These are phyloP conservation scores for Enoplolaimus lenunculus DNA, from an alignment of 2,888 invertebrate species.

Conservation along the genomic window DNA sequence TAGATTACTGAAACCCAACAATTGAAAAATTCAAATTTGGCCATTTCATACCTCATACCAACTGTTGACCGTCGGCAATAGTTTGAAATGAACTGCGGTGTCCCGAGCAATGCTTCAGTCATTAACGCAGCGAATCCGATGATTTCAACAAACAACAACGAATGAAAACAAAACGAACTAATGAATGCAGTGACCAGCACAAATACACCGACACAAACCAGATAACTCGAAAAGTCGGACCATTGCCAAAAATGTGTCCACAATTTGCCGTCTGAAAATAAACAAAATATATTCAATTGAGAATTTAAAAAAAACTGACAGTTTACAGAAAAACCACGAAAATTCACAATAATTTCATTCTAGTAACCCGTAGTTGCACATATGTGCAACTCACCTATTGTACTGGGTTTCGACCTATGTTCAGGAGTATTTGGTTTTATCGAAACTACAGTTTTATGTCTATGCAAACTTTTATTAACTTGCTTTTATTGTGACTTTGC, in stretches of 20 bases:
- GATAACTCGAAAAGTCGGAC: constrained; percentile 92
- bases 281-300: neutral
- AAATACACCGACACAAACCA: constrained; percentile 79
- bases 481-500: too few relatives aligned
- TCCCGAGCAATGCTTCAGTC: constrained; percentile 87
- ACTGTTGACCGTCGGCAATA: constrained; percentile 62
- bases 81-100: constrained; percentile 70
- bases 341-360: too few relatives aligned
- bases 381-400: too few relatives aligned
- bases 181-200: constrained; percentile 64
- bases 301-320: too few relatives aligned
- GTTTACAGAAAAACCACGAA: too few relatives aligned
- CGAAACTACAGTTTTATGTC: too few relatives aligned
- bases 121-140: constrained; percentile 87
- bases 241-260: constrained; percentile 89
- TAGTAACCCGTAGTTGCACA: too few relatives aligned
- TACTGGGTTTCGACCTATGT: too few relatives aligned
- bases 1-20: too few relatives aligned
- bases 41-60: constrained; percentile 73
- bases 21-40: too few relatives aligned
- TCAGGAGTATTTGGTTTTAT: too few relatives aligned
- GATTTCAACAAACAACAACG: constrained; percentile 65
- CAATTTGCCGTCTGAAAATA: constrained; percentile 64
- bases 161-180: constrained; percentile 66
- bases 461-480: too few relatives aligned